Evolutionary conservation across 2,888 invertebrate species (phyloP).

Genomic region (Dasypogon diadema): DNA sequence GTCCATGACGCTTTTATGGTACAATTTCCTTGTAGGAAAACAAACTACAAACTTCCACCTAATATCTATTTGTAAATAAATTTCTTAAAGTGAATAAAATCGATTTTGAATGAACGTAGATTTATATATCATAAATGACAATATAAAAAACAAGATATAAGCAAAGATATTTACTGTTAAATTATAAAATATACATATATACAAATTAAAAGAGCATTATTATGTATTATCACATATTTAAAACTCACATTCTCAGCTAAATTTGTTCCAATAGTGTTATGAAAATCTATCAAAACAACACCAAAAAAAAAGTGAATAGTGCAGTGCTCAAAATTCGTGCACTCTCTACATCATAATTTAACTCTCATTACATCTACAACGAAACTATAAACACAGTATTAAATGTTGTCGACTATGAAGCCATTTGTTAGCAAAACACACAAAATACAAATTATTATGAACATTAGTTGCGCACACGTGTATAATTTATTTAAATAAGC

Average conservation of each 20-base stretch:
- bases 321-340: conserved; percentile 24
- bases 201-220: conserved; percentile 27
- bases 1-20: too few relatives aligned
- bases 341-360: background rate
- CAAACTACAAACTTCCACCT: background rate
- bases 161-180: conserved; percentile 49
- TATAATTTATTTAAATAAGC: conserved; percentile 32
- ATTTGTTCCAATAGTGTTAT: conserved; percentile 29
- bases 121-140: conserved; percentile 51
- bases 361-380: conserved; percentile 42
- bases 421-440: conserved; percentile 35
- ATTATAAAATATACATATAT: conserved; percentile 41
- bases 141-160: conserved; percentile 29
- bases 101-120: conserved; percentile 46
- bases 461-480: conserved; percentile 40
- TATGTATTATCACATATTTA: conserved; percentile 30
- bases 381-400: conserved; percentile 41
- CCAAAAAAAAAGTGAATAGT: background rate
- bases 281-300: conserved; percentile 2
- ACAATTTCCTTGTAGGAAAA: too few relatives aligned
- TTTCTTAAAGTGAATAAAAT: conserved; percentile 37
- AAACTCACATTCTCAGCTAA: conserved; percentile 17
- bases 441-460: conserved; percentile 34
- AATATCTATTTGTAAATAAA: conserved; percentile 10
- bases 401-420: conserved; percentile 34